Percentiles rank a stretch among this genome's conserved stretches.
Evolutionary conservation across 2,888 invertebrate species (phyloP).

Genomic region (Coronaproctus castanopsis): DNA sequence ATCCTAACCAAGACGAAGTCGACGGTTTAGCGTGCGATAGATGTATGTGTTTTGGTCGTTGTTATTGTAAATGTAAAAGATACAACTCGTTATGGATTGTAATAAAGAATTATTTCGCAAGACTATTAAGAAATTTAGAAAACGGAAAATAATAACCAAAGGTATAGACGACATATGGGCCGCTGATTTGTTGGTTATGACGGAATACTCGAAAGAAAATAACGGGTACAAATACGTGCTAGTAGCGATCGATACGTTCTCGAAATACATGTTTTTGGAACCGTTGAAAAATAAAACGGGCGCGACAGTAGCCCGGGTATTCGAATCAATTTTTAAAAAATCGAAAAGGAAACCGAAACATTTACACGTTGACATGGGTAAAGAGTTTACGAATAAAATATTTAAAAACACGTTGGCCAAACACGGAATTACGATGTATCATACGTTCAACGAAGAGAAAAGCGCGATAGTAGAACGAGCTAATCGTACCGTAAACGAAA

Average conservation of each 20-base stretch:
- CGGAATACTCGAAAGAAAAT: conserved; percentile 12
- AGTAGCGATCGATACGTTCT: conserved; percentile 18
- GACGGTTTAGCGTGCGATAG: too few species aligned
- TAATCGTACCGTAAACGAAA: conserved; percentile 22
- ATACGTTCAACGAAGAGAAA: conserved; percentile 22
- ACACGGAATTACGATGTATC: conserved; percentile 19
- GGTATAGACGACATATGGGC: conserved; percentile 12
- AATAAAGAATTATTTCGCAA: conserved; percentile 7
- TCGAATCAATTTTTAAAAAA: conserved; percentile 17
- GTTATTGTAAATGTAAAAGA: too few species aligned
- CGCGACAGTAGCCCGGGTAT: conserved; percentile 14
- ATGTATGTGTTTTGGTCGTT: too few species aligned
- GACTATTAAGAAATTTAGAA: conserved; percentile 5
- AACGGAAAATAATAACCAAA: conserved; percentile 5
- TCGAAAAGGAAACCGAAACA: conserved; percentile 11
- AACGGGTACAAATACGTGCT: conserved; percentile 16
- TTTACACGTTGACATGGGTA: conserved; percentile 20
- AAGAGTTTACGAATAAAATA: conserved; percentile 18
- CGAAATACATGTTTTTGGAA: conserved; percentile 19
- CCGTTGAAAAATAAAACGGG: conserved; percentile 19
- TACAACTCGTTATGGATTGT: conserved; percentile 2
- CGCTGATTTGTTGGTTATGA: conserved; percentile 11
- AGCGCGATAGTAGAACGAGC: conserved; percentile 23
- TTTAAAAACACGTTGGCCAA: conserved; percentile 15
- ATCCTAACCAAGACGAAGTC: too few species aligned